These are phyloP conservation scores for Stomatorhinus walkeri DNA, from an alignment of 2,797 vertebrate species.

Conservation along the genomic window DNA sequence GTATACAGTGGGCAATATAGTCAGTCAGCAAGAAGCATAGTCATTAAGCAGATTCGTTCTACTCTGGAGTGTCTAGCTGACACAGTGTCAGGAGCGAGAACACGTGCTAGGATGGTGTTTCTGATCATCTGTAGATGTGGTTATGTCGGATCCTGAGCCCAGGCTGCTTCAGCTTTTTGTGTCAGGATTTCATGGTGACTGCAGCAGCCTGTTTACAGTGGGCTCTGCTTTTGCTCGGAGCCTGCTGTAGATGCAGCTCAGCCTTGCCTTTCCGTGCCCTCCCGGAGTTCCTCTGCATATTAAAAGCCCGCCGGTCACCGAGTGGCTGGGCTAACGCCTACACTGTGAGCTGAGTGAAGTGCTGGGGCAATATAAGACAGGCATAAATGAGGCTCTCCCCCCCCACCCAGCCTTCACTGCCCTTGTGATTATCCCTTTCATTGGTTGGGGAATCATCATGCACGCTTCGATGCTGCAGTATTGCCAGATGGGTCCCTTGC, in stretches of 20 bases:
- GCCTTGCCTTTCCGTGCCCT: not conserved
- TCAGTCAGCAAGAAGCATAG: not conserved
- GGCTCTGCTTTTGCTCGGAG: not conserved
- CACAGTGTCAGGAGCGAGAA: not conserved
- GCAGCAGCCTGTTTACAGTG: not conserved
- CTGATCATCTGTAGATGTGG: not conserved
- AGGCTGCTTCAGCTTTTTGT: not conserved
- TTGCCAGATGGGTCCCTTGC: constrained; percentile 40
- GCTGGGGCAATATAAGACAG: not conserved
- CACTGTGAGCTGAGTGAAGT: constrained; percentile 3
- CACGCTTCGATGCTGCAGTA: constrained; percentile 30
- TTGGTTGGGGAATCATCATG: constrained; percentile 32
- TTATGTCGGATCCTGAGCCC: not conserved
- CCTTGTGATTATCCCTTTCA: constrained; percentile 9
- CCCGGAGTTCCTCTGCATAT: constrained; percentile 2
- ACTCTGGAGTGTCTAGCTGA: not conserved
- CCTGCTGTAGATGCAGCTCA: not conserved
- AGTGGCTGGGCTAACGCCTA: constrained; percentile 11
- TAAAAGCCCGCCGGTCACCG: not conserved
- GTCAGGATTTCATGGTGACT: not conserved
- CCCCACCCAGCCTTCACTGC: not conserved
- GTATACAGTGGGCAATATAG: not conserved
- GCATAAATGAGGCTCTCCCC: not conserved
- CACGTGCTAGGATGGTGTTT: not conserved
- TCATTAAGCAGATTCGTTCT: not conserved